phyloP scores from a whole-genome alignment of 2,797 vertebrate genomes.

The Acropternis orthonyx region DNA sequence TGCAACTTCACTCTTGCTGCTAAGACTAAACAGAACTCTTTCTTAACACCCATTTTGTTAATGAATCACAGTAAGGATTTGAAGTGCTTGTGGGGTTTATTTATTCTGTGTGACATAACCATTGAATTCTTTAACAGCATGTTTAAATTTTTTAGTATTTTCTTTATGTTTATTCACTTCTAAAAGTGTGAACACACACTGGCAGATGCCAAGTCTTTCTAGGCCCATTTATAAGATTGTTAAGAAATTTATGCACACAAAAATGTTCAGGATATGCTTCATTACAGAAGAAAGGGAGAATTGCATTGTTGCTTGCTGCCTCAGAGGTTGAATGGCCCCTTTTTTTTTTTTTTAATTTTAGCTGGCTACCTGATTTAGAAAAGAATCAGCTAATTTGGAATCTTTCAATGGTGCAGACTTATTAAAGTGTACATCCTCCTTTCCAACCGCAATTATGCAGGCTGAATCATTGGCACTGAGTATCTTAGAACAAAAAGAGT shows the following conservation, averaged over 20 bases:
- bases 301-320: not conserved
- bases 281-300: not conserved
- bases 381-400: not conserved
- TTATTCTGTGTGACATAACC: not conserved
- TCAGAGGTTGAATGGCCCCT: not conserved
- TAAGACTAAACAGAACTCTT: not conserved
- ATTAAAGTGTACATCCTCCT: not conserved
- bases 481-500: not conserved
- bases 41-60: not conserved
- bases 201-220: not conserved
- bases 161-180: not conserved
- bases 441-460: not conserved
- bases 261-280: not conserved
- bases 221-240: not conserved
- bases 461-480: not conserved
- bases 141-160: not conserved
- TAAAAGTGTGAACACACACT: not conserved
- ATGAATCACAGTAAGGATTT: not conserved
- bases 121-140: not conserved
- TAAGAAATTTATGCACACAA: not conserved
- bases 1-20: not conserved
- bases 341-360: not conserved
- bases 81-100: not conserved
- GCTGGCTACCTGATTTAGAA: not conserved
- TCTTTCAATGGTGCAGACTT: not conserved